Evolutionary conservation across 1,140 invertebrate species (phyloP).

Genomic region (Proctacanthus coquilletti): DNA sequence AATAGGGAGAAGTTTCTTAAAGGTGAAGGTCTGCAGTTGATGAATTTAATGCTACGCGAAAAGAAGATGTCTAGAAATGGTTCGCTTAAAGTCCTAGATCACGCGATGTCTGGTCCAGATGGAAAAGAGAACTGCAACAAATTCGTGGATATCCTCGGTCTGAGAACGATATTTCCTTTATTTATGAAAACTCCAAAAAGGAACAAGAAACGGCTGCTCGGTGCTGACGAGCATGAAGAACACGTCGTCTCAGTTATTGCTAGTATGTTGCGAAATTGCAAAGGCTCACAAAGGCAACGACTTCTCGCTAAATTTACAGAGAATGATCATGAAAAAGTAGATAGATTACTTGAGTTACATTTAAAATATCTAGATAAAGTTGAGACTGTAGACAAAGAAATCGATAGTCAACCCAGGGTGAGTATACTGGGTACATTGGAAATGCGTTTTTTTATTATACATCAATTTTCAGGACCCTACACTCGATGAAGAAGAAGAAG

Average conservation of each 20-base stretch:
- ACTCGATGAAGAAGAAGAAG: constrained; percentile 49
- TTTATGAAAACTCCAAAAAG: constrained; percentile 98
- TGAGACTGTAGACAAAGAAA: constrained; percentile 64
- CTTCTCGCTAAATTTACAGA: constrained; percentile 93
- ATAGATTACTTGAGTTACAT: constrained; percentile 88
- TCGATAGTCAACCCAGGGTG: constrained; percentile 42
- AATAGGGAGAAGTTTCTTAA: constrained; percentile 88
- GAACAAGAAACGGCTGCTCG: constrained; percentile 66
- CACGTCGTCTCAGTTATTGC: constrained; percentile 90
- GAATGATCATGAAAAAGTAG: constrained; percentile 97
- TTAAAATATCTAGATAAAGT: constrained; percentile 96
- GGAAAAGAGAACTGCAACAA: constrained; percentile 94
- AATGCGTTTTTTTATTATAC: not conserved
- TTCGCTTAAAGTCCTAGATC: constrained; percentile 90
- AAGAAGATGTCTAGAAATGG: constrained; percentile 94
- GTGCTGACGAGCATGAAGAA: constrained; percentile 87
- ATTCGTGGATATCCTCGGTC: constrained; percentile 94
- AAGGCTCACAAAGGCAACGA: constrained; percentile 74
- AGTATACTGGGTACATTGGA: not conserved
- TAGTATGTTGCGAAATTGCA: constrained; percentile 83
- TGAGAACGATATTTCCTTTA: constrained; percentile 90
- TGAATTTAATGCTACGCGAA: constrained; percentile 92
- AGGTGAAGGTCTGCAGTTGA: constrained; percentile 86
- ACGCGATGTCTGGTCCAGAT: constrained; percentile 85
- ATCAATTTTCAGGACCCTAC: constrained; percentile 13